Evolutionary conservation across 2,888 invertebrate genomes (phyloP).

Genomic region (Agrochola circellaris): DNA sequence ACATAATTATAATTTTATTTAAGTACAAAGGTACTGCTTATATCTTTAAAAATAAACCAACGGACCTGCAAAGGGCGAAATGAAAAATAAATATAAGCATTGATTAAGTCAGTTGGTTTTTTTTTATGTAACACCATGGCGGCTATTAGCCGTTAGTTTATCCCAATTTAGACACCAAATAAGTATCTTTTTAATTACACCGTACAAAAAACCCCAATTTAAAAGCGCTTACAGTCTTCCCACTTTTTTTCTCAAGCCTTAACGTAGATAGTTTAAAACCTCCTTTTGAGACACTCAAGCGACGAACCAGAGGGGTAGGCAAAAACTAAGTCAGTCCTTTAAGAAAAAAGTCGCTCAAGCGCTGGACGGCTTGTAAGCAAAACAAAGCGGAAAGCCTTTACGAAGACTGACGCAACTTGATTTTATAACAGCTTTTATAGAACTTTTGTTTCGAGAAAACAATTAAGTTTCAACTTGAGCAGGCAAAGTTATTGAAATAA

Average conservation of each 20-base stretch:
- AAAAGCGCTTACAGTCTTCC: constrained; percentile 10
- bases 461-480: constrained; percentile 6
- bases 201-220: constrained; percentile 11
- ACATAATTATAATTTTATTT: too few relatives aligned
- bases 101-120: too few relatives aligned
- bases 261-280: constrained; percentile 23
- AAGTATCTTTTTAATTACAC: background rate
- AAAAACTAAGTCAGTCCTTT: constrained; percentile 28
- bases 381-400: constrained; percentile 36
- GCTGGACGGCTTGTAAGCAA: constrained; percentile 35
- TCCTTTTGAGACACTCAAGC: constrained; percentile 34
- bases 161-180: background rate
- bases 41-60: too few relatives aligned
- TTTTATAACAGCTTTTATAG: constrained; percentile 12
- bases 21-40: too few relatives aligned
- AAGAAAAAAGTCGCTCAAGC: constrained; percentile 44
- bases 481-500: background rate
- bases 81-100: too few relatives aligned
- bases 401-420: constrained; percentile 22
- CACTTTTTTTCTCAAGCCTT: constrained; percentile 25
- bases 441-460: constrained; percentile 28
- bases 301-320: background rate
- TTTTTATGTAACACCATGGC: too few relatives aligned
- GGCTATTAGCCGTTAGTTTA: background rate
- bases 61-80: too few relatives aligned